Evolutionary conservation across 2,797 vertebrate genomes (phyloP).

Genomic region (Streptopelia turtur): DNA sequence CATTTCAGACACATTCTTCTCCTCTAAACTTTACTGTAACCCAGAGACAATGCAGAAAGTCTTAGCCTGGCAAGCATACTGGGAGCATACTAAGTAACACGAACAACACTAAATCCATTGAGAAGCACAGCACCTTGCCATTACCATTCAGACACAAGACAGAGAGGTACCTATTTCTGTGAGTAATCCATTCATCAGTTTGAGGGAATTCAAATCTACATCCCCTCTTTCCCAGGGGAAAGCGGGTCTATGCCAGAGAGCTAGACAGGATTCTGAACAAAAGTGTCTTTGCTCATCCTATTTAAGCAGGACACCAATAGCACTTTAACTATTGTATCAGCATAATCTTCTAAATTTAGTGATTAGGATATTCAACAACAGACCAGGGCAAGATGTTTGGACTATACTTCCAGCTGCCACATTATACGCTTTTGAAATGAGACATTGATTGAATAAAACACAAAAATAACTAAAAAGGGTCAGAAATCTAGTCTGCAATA

Average conservation of each 20-base stretch:
- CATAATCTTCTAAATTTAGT: not conserved
- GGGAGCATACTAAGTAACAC: not conserved
- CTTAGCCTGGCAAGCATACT: not conserved
- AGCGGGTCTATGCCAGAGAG: not conserved
- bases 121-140: not conserved
- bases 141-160: not conserved
- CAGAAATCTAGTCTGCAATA: not conserved
- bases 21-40: not conserved
- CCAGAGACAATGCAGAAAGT: not conserved
- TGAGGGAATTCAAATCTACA: not conserved
- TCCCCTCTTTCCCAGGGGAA: not conserved
- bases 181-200: not conserved
- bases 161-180: not conserved
- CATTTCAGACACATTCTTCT: not conserved
- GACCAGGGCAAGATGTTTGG: not conserved
- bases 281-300: not conserved
- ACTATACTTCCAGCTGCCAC: not conserved
- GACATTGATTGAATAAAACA: not conserved
- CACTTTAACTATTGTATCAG: not conserved
- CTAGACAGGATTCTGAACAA: not conserved
- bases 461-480: not conserved
- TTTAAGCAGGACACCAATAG: not conserved
- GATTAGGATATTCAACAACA: not conserved
- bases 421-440: not conserved
- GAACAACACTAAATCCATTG: not conserved